Evolutionary conservation across 2,797 vertebrate species (phyloP), one percentile per base, ranked within the genome.

Genomic region (Smutsia temminckii): DNA sequence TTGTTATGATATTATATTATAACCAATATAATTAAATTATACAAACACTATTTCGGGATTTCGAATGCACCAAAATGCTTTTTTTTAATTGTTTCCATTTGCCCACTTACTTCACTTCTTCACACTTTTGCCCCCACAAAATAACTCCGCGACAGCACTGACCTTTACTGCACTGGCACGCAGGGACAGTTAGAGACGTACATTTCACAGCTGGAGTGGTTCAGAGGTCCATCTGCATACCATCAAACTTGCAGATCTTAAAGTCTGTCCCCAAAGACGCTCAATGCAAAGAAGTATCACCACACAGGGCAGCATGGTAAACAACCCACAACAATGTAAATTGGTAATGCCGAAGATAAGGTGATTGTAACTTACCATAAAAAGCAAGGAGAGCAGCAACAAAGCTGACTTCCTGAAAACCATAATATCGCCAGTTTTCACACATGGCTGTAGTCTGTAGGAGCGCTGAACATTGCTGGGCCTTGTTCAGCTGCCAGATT

Each of bases 381-480:
- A 85, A 85, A 49, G n/a, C 40, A 75, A 92, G 32, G 71, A 81
- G 8, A 80, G 71, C 64, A 74, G n/a, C 69, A 78, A 53, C 59
- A 89, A 68, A 57, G 53, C 51, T 8, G 23, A 53, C 32, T 85
- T 75, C 42, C 66, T 63, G 18, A 49, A 80, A 80, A 69, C 12
- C 25, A 13, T 49, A 34, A 42, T 51, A 20, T 20, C 57, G 42
- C 59, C 78, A 17, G 27, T 63, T 63, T 46, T 4, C 27, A 25
- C 20, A n/a, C 0, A 0, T 17, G 2, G 34, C 49, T 27, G 14
- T 32, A 0, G 29, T 27, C 75, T 32, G 1, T 63, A 37, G 42
- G 61, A 75, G 29, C 27, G 32, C 0, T 3, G 12, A 71, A 40
- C 27, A 7, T 57, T 53, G 21, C 53, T 4, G 0, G 13, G 51